Base-by-base conservation (phyloP, 1,140 invertebrate species). In the Drosophila fuyamai region DNA sequence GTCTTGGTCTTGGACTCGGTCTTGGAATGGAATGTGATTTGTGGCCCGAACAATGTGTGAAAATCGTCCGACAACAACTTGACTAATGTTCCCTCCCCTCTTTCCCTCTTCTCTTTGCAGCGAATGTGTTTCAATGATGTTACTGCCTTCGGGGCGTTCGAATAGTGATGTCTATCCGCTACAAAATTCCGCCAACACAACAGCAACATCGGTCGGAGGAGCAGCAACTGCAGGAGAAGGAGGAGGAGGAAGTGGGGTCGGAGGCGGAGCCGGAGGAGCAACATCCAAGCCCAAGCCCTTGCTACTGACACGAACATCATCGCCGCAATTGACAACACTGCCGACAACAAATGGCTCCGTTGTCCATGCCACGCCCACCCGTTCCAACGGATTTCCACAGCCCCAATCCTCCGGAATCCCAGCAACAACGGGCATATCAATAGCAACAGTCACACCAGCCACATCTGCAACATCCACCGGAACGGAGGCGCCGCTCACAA, bases 101-200 rank as follows among this genome's bases (percentile, higher is more conserved):
- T 41, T 27, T 36, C 8, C 47, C 13, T 51, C 32, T n/a, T 50
- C 35, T 78, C 50, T 35, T 76, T 81, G 41, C 73, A 88, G 86
- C 90, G 86, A 91, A 92, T 92, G 90, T 81, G 79, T 79, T 85
- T 91, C 72, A 85, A 92, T 76, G 79, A 92, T 92, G 91, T 88
- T 92, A 79, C 79, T 92, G 91, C 91, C 91, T 92, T 92, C 91
- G 71, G 91, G 91, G 91, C 91, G 90, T 79, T 92, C 90, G 62
- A 92, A 91, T 83, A 91, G 90, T 85, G 90, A 92, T 90, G 90
- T 90, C 61, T 86, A 91, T 88, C 85, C 90, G 81, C 63, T 90
- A 76, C 90, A 85, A 74, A 91, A 78, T 84, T 68, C 77, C 56
- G 79, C 63, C 73, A 76, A 67, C 54, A 76, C 59, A 51, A 63